Conservation (phyloP, 2,797 vertebrate species). For the Smutsia gigantea region DNA sequence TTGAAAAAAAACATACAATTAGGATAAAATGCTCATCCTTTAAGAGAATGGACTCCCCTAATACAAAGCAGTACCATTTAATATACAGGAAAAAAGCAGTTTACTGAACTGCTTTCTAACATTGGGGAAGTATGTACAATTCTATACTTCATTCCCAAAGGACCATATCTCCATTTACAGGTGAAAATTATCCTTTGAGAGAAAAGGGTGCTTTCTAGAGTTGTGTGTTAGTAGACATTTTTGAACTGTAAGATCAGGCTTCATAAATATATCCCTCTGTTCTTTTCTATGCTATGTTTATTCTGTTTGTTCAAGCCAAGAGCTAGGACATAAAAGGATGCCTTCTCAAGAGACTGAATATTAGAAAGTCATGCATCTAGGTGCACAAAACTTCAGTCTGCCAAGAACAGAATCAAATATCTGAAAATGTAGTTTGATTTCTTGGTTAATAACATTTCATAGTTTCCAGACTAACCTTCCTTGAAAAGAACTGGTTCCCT, state of each 20-base stretch:
- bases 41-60: background rate
- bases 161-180: background rate
- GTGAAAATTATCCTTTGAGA: slow-evolving; percentile 46
- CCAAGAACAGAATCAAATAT: slow-evolving; percentile 48
- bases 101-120: background rate
- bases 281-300: slow-evolving; percentile 49
- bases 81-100: background rate
- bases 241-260: slow-evolving; percentile 60
- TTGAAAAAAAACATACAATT: slow-evolving; percentile 12
- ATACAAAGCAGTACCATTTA: background rate
- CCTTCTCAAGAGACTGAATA: slow-evolving; percentile 52
- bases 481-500: background rate
- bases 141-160: background rate
- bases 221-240: background rate
- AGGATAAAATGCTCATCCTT: background rate
- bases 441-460: slow-evolving; percentile 33
- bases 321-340: slow-evolving; percentile 61
- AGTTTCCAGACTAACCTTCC: background rate
- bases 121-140: background rate
- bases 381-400: slow-evolving; percentile 14
- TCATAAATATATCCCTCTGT: slow-evolving; percentile 55
- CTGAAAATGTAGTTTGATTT: slow-evolving; percentile 63
- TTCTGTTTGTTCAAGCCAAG: slow-evolving; percentile 66
- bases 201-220: slow-evolving; percentile 47
- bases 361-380: slow-evolving; percentile 54